These are phyloP conservation scores for Bagarius yarrelli DNA, from an alignment of 2,113 vertebrate genomes.

Conservation along the genomic window DNA sequence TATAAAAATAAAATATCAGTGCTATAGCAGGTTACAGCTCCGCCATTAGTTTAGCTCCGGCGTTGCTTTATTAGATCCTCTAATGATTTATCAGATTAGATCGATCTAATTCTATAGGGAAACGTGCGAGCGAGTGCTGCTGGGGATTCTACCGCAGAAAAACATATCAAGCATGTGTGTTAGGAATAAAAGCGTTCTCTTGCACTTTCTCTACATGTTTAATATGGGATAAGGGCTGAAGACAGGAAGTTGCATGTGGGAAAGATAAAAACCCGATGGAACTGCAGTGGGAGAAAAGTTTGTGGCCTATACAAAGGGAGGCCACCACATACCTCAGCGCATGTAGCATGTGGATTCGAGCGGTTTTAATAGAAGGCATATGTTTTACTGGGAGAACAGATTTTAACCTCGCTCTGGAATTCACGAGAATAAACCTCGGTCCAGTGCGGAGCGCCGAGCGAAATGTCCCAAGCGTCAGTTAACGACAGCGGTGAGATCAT, in stretches of 20 bases:
- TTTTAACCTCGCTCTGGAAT: slow-evolving; percentile 27
- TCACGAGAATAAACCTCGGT: not conserved
- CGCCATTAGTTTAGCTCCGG: not conserved
- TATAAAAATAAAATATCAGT: not conserved
- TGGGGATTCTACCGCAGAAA: not conserved
- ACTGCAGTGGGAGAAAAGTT: not conserved
- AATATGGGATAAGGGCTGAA: not conserved
- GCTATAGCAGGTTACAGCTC: not conserved
- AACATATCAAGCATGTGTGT: not conserved
- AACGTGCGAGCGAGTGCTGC: not conserved
- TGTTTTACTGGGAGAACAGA: slow-evolving; percentile 3
- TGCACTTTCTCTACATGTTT: not conserved
- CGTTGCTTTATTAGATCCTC: not conserved
- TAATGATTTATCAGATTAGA: not conserved
- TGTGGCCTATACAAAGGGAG: slow-evolving; percentile 7
- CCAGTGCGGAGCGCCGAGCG: too few relatives aligned
- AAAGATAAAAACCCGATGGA: not conserved
- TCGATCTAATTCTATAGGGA: not conserved
- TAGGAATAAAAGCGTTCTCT: not conserved
- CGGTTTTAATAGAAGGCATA: slow-evolving; percentile 11
- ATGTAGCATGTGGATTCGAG: slow-evolving; percentile 18
- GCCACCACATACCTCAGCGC: slow-evolving; percentile 22
- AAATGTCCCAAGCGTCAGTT: not conserved
- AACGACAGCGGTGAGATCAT: slow-evolving; percentile 6
- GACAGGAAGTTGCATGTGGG: not conserved